These are phyloP conservation scores for Characodon lateralis DNA, from an alignment of 2,797 vertebrate genomes.

Conservation along the genomic window DNA sequence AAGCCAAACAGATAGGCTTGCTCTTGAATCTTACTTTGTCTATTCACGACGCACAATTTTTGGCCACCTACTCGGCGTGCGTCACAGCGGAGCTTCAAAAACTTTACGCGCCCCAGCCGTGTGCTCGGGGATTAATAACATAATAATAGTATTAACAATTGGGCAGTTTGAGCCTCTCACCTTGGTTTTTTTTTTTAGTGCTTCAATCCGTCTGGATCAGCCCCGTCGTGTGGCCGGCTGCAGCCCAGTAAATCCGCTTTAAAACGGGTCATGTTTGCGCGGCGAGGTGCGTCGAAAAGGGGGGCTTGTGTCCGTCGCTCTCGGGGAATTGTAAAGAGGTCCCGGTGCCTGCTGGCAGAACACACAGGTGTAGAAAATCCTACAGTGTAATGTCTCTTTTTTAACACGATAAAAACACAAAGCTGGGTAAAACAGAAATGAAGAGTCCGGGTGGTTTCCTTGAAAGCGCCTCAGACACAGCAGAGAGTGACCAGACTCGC, in stretches of 20 bases:
- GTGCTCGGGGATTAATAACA: constrained; percentile 9
- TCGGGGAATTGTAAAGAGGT: constrained; percentile 63
- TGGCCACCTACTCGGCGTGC: constrained; percentile 42
- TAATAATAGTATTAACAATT: constrained; percentile 16
- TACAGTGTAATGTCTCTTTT: background rate
- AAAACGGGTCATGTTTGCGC: constrained; percentile 71
- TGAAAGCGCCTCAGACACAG: constrained; percentile 6
- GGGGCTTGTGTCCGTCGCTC: constrained; percentile 64
- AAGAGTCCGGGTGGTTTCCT: constrained; percentile 25
- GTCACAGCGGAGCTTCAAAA: constrained; percentile 55
- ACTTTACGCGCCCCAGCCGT: constrained; percentile 54
- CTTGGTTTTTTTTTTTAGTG: constrained; percentile 45
- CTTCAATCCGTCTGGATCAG: constrained; percentile 40
- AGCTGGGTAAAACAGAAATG: background rate
- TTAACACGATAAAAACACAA: background rate
- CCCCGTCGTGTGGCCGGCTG: constrained; percentile 43
- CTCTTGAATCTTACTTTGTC: constrained; percentile 21
- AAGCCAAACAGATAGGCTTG: constrained; percentile 2
- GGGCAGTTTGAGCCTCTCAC: constrained; percentile 49
- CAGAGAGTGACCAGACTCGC: constrained; percentile 35
- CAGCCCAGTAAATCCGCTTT: constrained; percentile 68
- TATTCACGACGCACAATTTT: constrained; percentile 22
- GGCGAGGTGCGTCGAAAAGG: constrained; percentile 40
- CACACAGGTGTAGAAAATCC: constrained; percentile 31
- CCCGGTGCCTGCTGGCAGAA: constrained; percentile 38